phyloP scores from a whole-genome alignment of 2,888 invertebrate species.

The Pogonocherus hispidulus region DNA sequence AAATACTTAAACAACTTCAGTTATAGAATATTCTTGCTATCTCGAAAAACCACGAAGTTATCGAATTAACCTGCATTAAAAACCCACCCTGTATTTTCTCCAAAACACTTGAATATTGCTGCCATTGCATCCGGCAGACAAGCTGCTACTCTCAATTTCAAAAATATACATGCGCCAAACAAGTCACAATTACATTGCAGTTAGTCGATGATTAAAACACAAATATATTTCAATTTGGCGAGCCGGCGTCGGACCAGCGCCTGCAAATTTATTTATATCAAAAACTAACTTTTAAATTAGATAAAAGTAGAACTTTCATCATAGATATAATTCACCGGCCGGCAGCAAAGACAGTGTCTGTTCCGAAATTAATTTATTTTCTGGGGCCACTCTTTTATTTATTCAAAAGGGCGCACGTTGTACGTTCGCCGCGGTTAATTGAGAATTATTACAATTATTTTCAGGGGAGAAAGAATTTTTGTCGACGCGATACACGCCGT shows the following conservation, averaged over 20 bases:
- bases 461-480: constrained; percentile 60
- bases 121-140: no score
- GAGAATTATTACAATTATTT: constrained; percentile 65
- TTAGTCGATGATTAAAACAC: constrained; percentile 46
- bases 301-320: constrained; percentile 65
- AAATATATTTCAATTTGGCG: constrained; percentile 47
- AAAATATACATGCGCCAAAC: constrained; percentile 7
- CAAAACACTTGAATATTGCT: no score
- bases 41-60: no score
- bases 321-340: constrained; percentile 61
- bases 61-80: no score
- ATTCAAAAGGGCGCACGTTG: constrained; percentile 58
- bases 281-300: constrained; percentile 65
- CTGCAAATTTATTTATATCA: constrained; percentile 47
- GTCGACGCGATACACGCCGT: constrained; percentile 54
- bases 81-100: no score
- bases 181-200: constrained; percentile 30
- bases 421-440: constrained; percentile 59
- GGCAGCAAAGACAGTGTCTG: constrained; percentile 55
- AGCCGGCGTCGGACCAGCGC: constrained; percentile 29
- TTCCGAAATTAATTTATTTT: constrained; percentile 61
- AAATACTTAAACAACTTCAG: no score
- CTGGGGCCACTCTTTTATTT: constrained; percentile 60
- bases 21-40: no score
- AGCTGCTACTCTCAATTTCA: no score